phyloP scores from a whole-genome alignment of 2,113 vertebrate genomes.

The Clupea harengus region DNA sequence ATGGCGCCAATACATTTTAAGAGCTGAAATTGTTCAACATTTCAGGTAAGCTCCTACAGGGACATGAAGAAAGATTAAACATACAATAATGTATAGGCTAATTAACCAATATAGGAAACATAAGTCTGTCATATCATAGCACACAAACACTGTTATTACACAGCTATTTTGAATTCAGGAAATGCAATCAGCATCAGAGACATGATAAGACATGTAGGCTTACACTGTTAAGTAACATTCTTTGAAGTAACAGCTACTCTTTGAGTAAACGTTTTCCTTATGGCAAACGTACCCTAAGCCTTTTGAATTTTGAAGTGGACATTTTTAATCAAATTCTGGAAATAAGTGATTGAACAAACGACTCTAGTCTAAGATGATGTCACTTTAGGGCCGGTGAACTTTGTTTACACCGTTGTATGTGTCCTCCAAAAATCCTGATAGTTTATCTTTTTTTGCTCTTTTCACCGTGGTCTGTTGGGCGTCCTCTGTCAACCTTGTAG shows the following conservation, averaged over 20 bases:
- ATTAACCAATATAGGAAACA: neutral
- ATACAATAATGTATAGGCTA: too few relatives aligned
- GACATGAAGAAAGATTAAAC: too few relatives aligned
- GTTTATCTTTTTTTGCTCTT: neutral
- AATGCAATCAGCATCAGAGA: neutral
- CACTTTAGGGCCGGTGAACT: too few relatives aligned
- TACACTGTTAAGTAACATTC: too few relatives aligned
- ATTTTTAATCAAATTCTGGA: too few relatives aligned
- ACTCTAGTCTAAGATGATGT: too few relatives aligned
- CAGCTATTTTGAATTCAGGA: neutral
- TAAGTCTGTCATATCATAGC: neutral
- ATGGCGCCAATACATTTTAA: constrained; percentile 4
- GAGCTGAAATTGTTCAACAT: neutral
- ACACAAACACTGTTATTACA: neutral
- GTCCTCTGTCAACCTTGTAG: neutral
- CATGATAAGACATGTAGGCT: neutral
- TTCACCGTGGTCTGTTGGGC: neutral
- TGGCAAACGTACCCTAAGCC: too few relatives aligned
- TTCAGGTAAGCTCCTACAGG: neutral
- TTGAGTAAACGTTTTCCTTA: too few relatives aligned
- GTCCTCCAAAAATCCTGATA: neutral
- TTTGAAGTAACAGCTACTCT: too few relatives aligned
- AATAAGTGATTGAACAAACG: too few relatives aligned
- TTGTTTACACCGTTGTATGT: too few relatives aligned
- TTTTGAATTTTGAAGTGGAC: too few relatives aligned